These are phyloP conservation scores for Panurus biarmicus DNA, from an alignment of 2,113 vertebrate species.

Conservation along the genomic window DNA sequence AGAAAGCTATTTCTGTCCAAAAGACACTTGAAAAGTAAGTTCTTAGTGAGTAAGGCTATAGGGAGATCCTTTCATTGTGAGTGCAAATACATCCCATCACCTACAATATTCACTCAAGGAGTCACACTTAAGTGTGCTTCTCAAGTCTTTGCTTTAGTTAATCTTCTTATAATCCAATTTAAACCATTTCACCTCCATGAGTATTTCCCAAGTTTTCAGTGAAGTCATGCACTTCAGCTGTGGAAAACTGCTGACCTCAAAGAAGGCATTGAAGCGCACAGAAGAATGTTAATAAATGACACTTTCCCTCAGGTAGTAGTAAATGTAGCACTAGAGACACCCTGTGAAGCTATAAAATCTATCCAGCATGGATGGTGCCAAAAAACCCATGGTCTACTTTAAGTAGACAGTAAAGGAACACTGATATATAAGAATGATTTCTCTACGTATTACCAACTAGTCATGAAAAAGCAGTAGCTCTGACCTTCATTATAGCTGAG, in stretches of 20 bases:
- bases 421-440: background rate
- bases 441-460: background rate
- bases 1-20: background rate
- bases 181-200: background rate
- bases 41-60: background rate
- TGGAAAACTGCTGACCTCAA: background rate
- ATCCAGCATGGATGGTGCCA: background rate
- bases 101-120: background rate
- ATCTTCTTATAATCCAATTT: background rate
- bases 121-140: background rate
- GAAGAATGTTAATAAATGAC: background rate
- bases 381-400: background rate
- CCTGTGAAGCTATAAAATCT: background rate
- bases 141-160: background rate
- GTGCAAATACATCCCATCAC: background rate
- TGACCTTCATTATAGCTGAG: background rate
- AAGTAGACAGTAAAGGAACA: background rate
- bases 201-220: background rate
- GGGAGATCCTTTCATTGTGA: background rate
- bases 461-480: background rate
- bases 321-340: background rate
- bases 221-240: background rate
- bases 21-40: background rate
- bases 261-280: background rate
- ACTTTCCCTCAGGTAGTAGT: background rate